Base-by-base conservation (phyloP, 2,888 invertebrate species). In the Drosophila colorata region DNA sequence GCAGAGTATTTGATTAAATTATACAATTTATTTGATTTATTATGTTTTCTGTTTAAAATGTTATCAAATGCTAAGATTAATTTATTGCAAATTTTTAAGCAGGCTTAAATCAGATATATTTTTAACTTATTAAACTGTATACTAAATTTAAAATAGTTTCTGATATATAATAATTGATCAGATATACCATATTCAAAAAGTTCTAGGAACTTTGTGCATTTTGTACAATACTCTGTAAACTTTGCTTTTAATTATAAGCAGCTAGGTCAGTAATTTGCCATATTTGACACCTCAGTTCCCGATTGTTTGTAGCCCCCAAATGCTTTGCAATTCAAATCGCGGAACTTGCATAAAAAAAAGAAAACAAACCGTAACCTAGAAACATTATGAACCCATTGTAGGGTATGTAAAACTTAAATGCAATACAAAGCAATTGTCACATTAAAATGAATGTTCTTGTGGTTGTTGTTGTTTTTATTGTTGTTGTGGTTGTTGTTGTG, bases 391-490 rank as follows among this genome's bases (percentile, higher is more conserved):
- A 43, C 47, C 56, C 57, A 61, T 85, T 81, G 67, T 65, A 65
- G 31, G 52, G 46, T 60, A 67, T 72, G 56, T 63, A 61, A 58
- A 74, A 68, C 72, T 67, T 53, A 37, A 61, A 59, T 65, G 43
- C 44, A 58, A 69, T 51, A 51, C 65, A 74, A 74, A 44, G 43
- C 48, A 64, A 72, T 72, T 75, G 78, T 69, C 68, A 63, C 74
- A 80, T 80, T 80, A 65, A 80, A 80, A 73, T 80, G 53, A 65
- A 71, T 68, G 64, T 40, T 59, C 41, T 35, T 37, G 14, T 47
- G 38, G 13, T 47, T 60, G 47, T 53, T 57, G 49, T 47, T 63
- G 23, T 49, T n/a, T n/a, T n/a, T n/a, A n/a, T n/a, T n/a, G n/a
- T 40, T 59, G 44, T 35, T 37, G 14, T 47, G 38, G 13, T 47